phyloP scores from a whole-genome alignment of 1,140 invertebrate species.

The Phymorhynchus buccinoides region DNA sequence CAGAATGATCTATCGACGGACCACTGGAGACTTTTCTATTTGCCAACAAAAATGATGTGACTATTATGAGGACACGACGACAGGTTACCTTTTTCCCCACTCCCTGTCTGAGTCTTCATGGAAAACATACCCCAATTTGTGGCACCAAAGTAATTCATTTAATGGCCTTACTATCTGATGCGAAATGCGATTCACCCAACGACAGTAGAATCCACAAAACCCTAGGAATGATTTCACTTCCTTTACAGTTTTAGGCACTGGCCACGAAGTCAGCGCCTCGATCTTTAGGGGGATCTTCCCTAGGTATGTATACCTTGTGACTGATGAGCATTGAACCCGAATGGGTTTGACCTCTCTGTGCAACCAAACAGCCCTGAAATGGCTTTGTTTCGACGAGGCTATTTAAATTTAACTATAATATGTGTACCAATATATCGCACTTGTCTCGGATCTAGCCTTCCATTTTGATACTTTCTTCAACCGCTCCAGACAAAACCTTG shows the following conservation, averaged over 20 bases:
- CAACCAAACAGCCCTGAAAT: neutral
- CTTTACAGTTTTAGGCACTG: neutral
- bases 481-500: neutral
- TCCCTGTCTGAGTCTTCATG: no score
- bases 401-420: no score
- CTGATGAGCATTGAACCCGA: neutral
- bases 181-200: neutral
- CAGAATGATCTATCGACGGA: no score
- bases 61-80: no score
- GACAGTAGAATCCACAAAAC: neutral
- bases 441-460: neutral
- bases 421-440: no score
- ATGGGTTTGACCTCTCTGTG: neutral
- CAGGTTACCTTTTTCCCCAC: no score
- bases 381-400: no score
- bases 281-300: neutral
- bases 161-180: no score
- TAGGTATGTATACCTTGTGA: neutral
- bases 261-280: neutral
- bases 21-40: no score
- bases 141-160: no score
- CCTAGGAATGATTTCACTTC: neutral
- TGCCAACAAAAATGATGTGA: no score
- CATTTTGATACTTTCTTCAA: neutral
- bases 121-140: no score